Base-by-base conservation (phyloP, 2,888 invertebrate species). In the Loripinus fragilis region DNA sequence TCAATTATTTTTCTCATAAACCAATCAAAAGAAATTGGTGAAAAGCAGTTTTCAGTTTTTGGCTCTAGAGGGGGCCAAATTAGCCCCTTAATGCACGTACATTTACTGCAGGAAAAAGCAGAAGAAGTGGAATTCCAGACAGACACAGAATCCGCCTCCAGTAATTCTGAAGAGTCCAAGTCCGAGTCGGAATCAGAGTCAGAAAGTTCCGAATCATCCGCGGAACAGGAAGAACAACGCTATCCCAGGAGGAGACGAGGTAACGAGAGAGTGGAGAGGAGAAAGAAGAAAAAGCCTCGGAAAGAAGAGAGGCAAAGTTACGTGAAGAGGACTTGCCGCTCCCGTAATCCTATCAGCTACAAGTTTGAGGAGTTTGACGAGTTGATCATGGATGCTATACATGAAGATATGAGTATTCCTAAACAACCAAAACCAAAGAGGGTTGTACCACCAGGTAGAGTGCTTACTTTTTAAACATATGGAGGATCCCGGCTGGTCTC, bases 291-390 rank as follows among this genome's bases (percentile, higher is more conserved):
- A 77, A 78, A 66, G 55, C 70, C 35, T 71, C 71, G 48, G 25
- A 45, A 45, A 50, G 20, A 75, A 75, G 45, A 30, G 23, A 3
- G 64, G 45, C 66, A 67, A 33, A n/a, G 23, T 33, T 60, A n/a
- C 33, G 28, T 60, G 8, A 60, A 60, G 60, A 60, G 60, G 33
- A 60, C 23, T 12, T 60, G 60, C 20, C 25, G 60, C 17, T 96
- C 97, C 89, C 95, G 98, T 25, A 95, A 96, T 50, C 86, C 88
- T 85, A 96, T 97, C 74, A 97, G 96, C 92, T 95, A 95, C 89
- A 94, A 94, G 77, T 96, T 98, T 88, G 97, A 97, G 92, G 98
- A 99, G 93, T 99, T 97, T 94, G 99, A 99, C 92, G 97, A 98
- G 41, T 95, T 99, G 93, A 99, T 99, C 88, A 97, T 97, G 92